Percentiles rank a stretch among this genome's conserved stretches.
phyloP scores from a whole-genome alignment of 2,888 invertebrate species.

The Patella caerulea region DNA sequence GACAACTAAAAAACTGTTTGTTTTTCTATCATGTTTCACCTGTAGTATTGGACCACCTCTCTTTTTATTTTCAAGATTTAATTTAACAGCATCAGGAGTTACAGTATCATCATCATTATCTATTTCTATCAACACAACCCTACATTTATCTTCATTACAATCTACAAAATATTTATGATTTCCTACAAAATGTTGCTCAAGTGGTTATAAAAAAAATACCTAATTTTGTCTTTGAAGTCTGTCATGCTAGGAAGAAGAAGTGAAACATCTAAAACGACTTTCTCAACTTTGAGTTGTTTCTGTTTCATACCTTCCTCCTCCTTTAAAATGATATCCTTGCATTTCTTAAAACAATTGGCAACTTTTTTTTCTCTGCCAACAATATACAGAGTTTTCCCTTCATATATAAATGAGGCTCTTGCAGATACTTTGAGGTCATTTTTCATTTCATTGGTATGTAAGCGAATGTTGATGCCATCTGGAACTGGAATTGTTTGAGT shows the following conservation, averaged over 20 bases:
- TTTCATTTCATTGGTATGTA: not conserved
- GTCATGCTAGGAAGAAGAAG: too few species aligned
- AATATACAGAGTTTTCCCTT: not conserved
- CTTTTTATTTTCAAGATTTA: not conserved
- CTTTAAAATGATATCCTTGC: not conserved
- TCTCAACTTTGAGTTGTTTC: not conserved
- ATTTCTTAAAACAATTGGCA: not conserved
- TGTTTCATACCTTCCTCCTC: not conserved
- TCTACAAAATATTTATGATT: too few species aligned
- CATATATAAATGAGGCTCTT: not conserved
- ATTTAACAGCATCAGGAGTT: too few species aligned
- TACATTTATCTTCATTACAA: too few species aligned
- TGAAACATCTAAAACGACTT: not conserved
- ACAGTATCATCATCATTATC: too few species aligned
- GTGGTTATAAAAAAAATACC: too few species aligned
- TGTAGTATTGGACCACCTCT: not conserved
- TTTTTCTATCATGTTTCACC: not conserved
- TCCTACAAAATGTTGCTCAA: too few species aligned
- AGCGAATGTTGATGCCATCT: not conserved
- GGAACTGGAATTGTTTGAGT: not conserved
- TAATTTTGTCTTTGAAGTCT: too few species aligned
- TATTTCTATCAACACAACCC: too few species aligned
- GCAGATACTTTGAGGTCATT: not conserved
- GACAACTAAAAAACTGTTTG: not conserved
- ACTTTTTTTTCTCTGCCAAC: not conserved